phyloP scores from a whole-genome alignment of 2,888 invertebrate species.

The Drosophila buzzatii region DNA sequence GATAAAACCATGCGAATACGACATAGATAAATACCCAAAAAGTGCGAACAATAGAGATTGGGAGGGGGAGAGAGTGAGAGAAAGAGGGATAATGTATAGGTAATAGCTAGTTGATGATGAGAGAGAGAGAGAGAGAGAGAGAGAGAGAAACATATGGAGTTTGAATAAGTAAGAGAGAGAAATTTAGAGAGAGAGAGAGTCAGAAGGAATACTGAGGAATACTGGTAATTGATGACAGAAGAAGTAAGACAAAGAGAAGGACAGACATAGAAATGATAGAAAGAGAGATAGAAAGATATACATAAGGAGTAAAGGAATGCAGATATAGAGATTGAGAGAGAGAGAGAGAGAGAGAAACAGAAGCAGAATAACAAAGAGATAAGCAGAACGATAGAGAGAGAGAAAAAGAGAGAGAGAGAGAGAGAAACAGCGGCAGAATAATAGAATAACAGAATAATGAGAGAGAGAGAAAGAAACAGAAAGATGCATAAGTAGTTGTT shows the following conservation, averaged over 20 bases:
- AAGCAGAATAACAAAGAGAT: not conserved
- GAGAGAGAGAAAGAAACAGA: not conserved
- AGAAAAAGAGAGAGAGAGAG: too few species aligned
- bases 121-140: not conserved
- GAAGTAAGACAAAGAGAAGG: too few species aligned
- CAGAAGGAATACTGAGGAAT: too few species aligned
- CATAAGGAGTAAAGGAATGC: too few species aligned
- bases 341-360: not conserved
- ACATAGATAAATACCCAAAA: constrained; percentile 6
- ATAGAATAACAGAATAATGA: too few species aligned
- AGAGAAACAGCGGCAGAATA: not conserved
- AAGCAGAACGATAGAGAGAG: not conserved
- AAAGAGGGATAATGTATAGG: not conserved
- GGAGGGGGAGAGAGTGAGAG: too few species aligned
- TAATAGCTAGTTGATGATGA: not conserved
- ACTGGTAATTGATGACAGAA: too few species aligned
- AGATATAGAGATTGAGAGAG: not conserved
- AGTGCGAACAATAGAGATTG: not conserved
- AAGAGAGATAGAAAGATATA: not conserved
- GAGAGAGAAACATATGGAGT: not conserved
- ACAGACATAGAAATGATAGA: too few species aligned
- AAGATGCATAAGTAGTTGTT: not conserved
- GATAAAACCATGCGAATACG: not conserved
- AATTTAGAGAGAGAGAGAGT: not conserved
- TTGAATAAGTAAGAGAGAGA: not conserved